Evolutionary conservation across 2,797 vertebrate genomes (phyloP).

Genomic region (Pygocentrus nattereri): DNA sequence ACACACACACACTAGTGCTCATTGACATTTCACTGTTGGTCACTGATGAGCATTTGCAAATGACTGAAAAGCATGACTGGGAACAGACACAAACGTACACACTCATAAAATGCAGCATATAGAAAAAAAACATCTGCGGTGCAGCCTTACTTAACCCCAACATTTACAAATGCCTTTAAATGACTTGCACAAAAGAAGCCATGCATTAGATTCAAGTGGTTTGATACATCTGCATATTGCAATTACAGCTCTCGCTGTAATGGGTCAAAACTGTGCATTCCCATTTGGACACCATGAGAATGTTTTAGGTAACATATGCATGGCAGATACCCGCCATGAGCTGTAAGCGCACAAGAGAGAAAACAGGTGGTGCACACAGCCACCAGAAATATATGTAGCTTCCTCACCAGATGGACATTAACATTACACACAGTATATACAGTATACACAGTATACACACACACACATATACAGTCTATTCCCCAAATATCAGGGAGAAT

Average conservation of each 20-base stretch:
- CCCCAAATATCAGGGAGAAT: constrained; percentile 1
- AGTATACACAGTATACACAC: neutral
- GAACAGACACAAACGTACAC: constrained; percentile 9
- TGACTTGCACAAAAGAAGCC: constrained; percentile 21
- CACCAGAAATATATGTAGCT: neutral
- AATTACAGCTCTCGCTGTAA: constrained; percentile 21
- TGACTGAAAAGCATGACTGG: constrained; percentile 23
- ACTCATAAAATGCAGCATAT: constrained; percentile 7
- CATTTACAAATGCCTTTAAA: constrained; percentile 27
- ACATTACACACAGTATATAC: neutral
- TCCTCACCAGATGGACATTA: constrained; percentile 16
- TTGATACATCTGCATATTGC: neutral
- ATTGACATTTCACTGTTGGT: constrained; percentile 41
- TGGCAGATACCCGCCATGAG: constrained; percentile 15
- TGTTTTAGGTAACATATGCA: constrained; percentile 14
- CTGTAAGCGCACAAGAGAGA: neutral
- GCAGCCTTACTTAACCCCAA: neutral
- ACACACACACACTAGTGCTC: constrained; percentile 27
- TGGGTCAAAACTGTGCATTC: constrained; percentile 35
- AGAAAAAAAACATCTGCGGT: constrained; percentile 13
- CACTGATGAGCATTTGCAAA: constrained; percentile 34
- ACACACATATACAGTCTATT: neutral
- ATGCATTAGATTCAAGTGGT: constrained; percentile 34
- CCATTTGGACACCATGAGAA: constrained; percentile 28
- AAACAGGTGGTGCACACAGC: constrained; percentile 27